Base-by-base conservation (phyloP, 2,888 invertebrate species). In the Cyclophora albipunctata region DNA sequence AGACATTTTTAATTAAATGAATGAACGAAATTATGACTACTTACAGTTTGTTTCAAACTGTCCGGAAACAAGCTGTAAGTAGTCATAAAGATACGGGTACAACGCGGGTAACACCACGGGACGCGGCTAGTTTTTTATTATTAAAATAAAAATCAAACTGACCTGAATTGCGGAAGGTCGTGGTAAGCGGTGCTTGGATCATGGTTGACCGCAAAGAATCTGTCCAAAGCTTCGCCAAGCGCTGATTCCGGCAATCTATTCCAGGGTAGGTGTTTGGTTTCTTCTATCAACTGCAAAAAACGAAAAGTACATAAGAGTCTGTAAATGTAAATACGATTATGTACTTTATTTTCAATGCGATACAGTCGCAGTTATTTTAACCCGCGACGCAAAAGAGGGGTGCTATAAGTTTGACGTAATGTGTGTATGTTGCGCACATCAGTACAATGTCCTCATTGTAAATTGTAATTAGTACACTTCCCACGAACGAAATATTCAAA, bases 201-300 rank as follows among this genome's bases (percentile, higher is more conserved):
- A 63, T 80, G 72, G 51, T 81, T 72, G 6, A 74, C 57, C 7
- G 60, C 58, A 64, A 81, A 84, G 72, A 79, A 88, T n/a, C 71
- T 59, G 33, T 78, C 75, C 45, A 85, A 49, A 0, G 74, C 78
- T 4, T 77, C 77, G 2, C 78, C 78, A 4, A 83, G 52, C 2
- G 75, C 78, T 0, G 52, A 47, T 44, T 73, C 72, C 0, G 82
- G 80, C 5, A 89, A 63, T 3, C 73, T 64, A 46, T 55, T 49
- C 89, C 89, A 89, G 20, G 87, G 84, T 37, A 89, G 58, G n/a
- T 53, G 57, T 4, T 68, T 65, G 3, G 78, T 75, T 44, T 78
- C 74, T 3, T 75, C 69, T 2, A 75, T 66, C 84, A 84, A 46
- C 37, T 7, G 37, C 33, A 7, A 4, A 7, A 7, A 20, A 42